Conservation (phyloP, 1,140 invertebrate species). For the Drosophila pectinifera region DNA sequence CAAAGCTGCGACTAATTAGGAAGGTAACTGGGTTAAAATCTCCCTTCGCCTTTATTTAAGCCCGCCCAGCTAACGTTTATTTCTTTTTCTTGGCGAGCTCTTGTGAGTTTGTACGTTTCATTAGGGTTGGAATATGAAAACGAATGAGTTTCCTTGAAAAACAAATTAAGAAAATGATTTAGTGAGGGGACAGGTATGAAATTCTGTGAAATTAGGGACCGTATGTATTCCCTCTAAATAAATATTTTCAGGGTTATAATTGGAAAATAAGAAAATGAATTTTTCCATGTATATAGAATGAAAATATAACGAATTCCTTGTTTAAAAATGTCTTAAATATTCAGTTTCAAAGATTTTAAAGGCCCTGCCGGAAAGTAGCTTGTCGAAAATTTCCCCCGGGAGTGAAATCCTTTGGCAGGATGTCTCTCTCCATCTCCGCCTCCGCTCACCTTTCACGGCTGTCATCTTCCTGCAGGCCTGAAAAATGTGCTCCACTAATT, state of each 20-base stretch:
- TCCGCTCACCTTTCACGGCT: conserved; percentile 34
- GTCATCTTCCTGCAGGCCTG: conserved; percentile 36
- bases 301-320: no score
- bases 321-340: background rate
- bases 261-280: no score
- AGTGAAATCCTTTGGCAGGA: background rate
- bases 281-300: no score
- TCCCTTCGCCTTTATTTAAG: conserved; percentile 3
- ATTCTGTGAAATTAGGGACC: background rate
- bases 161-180: background rate
- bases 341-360: no score
- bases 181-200: background rate
- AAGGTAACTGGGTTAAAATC: conserved; percentile 54
- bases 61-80: conserved; percentile 2
- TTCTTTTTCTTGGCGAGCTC: conserved; percentile 3
- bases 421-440: background rate
- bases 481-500: conserved; percentile 52
- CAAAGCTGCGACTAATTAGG: conserved; percentile 50
- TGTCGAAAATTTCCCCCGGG: conserved; percentile 2
- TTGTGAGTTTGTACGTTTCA: background rate
- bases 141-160: conserved; percentile 1
- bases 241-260: no score
- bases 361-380: background rate
- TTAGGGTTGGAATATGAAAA: background rate
- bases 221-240: background rate